Conservation (phyloP, 2,888 invertebrate species). For the Sisyra terminalis region DNA sequence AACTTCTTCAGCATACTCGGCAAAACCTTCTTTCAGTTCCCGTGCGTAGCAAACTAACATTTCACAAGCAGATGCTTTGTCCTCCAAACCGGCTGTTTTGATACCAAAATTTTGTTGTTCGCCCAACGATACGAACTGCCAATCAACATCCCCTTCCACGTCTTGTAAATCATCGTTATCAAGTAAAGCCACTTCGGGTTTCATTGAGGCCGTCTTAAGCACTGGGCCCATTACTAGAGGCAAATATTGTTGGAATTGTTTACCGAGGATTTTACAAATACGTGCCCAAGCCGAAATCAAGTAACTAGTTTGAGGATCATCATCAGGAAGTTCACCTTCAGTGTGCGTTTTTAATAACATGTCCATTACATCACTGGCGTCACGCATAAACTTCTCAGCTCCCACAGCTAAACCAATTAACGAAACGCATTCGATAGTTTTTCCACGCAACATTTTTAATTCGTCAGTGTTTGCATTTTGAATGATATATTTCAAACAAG, state of each 20-base stretch:
- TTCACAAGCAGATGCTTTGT: conserved; percentile 91
- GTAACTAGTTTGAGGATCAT: conserved; percentile 94
- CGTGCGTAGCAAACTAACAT: conserved; percentile 93
- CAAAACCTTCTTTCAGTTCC: conserved; percentile 77
- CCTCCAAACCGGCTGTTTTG: conserved; percentile 80
- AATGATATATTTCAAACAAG: conserved; percentile 93
- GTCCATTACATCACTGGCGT: conserved; percentile 94
- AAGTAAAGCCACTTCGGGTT: conserved; percentile 81
- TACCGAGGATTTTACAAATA: conserved; percentile 74
- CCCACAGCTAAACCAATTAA: conserved; percentile 85
- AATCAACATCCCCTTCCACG: conserved; percentile 73
- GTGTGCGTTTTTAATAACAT: conserved; percentile 80
- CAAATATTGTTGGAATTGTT: conserved; percentile 77
- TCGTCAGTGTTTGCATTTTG: conserved; percentile 81
- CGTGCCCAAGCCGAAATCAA: conserved; percentile 98
- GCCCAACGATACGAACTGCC: conserved; percentile 88
- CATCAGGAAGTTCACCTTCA: conserved; percentile 69
- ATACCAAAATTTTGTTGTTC: conserved; percentile 94
- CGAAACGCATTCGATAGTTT: conserved; percentile 98
- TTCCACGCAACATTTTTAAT: conserved; percentile 82
- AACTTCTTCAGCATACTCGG: conserved; percentile 54
- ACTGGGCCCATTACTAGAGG: conserved; percentile 94
- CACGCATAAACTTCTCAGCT: conserved; percentile 68
- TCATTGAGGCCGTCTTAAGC: conserved; percentile 78
- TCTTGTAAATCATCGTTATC: conserved; percentile 75